phyloP scores from a whole-genome alignment of 1,140 invertebrate species.

The Oncopeltus fasciatus region DNA sequence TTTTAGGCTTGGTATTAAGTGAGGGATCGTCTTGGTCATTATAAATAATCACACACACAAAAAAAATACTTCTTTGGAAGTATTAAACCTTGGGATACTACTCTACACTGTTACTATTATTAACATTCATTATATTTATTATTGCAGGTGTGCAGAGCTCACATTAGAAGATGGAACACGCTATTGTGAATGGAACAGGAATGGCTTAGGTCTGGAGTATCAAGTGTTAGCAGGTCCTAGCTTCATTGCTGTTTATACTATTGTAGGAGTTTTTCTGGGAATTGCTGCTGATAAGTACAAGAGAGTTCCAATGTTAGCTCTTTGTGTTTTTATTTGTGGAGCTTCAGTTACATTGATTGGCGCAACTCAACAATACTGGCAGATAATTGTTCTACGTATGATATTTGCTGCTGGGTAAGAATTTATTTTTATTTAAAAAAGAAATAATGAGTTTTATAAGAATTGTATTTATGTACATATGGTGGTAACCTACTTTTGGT shows the following conservation, averaged over 20 bases:
- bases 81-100: no score
- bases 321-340: constrained; percentile 67
- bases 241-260: constrained; percentile 80
- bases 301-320: constrained; percentile 55
- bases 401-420: constrained; percentile 67
- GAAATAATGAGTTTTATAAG: no score
- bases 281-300: constrained; percentile 63
- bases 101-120: no score
- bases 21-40: no score
- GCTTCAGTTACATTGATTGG: constrained; percentile 70
- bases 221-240: constrained; percentile 82
- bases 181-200: constrained; percentile 84
- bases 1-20: no score
- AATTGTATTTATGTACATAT: no score
- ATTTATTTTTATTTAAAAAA: no score
- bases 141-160: constrained; percentile 45
- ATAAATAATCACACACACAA: no score
- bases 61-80: no score
- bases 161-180: constrained; percentile 45
- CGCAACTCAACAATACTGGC: constrained; percentile 75
- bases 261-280: constrained; percentile 73
- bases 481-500: no score
- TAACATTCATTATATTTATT: no score
- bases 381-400: constrained; percentile 72
- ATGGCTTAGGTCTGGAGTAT: constrained; percentile 79